Evolutionary conservation across 2,797 vertebrate species (phyloP), one percentile per base, ranked within the genome.

Genomic region (Danionella dracula): DNA sequence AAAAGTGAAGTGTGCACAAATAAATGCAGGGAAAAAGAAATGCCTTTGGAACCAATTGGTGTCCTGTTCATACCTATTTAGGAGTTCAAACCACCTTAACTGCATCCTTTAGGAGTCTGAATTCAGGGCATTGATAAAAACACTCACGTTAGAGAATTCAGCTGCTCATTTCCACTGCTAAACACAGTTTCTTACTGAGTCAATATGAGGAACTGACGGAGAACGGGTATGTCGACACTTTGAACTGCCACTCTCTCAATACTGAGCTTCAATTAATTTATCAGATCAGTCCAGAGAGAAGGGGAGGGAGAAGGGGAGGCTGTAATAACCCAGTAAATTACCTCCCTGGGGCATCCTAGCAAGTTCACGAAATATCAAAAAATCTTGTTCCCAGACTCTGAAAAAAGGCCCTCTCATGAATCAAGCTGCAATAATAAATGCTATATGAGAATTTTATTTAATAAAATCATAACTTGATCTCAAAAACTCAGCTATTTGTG

Each of bases 341-440:
- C 56, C 27, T 62, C 75, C 65, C 68, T 38, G 23, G 57, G 54
- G 71, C 48, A 17, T 1, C 48, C 3, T 27, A 17, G 63, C 27
- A n/a, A 31, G 55, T 50, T 59, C 54, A 17, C 48, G 55, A 60
- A 70, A 74, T 66, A 70, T 66, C 49, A 66, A 61, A 66, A 66
- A 21, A 23, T 51, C 53, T 40, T 29, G 42, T 21, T 59, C 2
- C 0, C 58, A 49, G 54, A 17, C 45, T 13, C 13, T 16, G 23
- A 16, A 11, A 59, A 55, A 45, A 23, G 51, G 29, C 40, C 27
- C 31, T 23, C 23, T 65, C 16, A 34, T 59, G 46, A 53, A 32
- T 41, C 60, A 27, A 41, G 41, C 66, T 15, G 34, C 49, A 8
- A n/a, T 68, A 44, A 73, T 63, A 35, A 66, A 19, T 54, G 32